These are phyloP conservation scores for Stenolophus ochropezus DNA, from an alignment of 2,888 invertebrate genomes.

Conservation along the genomic window DNA sequence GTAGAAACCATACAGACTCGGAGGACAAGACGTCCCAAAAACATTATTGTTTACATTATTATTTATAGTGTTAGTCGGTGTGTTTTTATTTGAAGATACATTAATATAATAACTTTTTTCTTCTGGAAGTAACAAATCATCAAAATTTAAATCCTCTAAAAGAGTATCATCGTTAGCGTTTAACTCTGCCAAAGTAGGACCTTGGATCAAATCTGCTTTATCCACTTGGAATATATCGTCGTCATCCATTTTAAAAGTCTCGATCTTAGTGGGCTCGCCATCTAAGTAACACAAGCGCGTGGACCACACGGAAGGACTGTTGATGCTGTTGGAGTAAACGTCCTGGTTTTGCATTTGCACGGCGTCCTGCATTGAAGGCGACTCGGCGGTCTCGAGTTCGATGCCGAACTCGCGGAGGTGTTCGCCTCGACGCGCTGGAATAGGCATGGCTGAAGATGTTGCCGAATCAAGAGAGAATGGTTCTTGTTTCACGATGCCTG, in stretches of 20 bases:
- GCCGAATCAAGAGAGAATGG: slow-evolving; percentile 72
- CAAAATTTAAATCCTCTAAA: slow-evolving; percentile 89
- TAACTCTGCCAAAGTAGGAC: slow-evolving; percentile 89
- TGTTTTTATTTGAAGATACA: slow-evolving; percentile 62
- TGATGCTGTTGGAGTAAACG: slow-evolving; percentile 71
- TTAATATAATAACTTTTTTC: slow-evolving; percentile 77
- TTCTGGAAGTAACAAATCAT: slow-evolving; percentile 86
- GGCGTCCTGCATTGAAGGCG: slow-evolving; percentile 74
- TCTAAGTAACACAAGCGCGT: slow-evolving; percentile 67
- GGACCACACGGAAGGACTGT: slow-evolving; percentile 73
- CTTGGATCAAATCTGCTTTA: slow-evolving; percentile 88
- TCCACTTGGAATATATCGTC: slow-evolving; percentile 94
- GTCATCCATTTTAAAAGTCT: slow-evolving; percentile 87
- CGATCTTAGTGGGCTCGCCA: slow-evolving; percentile 72
- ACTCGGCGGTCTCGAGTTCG: slow-evolving; percentile 77
- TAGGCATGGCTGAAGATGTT: slow-evolving; percentile 78
- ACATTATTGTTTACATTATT: slow-evolving; percentile 66
- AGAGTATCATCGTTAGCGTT: slow-evolving; percentile 90
- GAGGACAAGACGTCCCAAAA: slow-evolving; percentile 68
- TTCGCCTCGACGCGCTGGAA: slow-evolving; percentile 76
- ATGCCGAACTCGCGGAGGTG: slow-evolving; percentile 74
- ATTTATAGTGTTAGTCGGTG: slow-evolving; percentile 64
- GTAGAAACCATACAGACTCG: slow-evolving; percentile 60
- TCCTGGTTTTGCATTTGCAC: slow-evolving; percentile 70
- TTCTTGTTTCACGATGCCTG: slow-evolving; percentile 80